phyloP scores from a whole-genome alignment of 2,888 invertebrate genomes.

The Lasioglossum marginatum region DNA sequence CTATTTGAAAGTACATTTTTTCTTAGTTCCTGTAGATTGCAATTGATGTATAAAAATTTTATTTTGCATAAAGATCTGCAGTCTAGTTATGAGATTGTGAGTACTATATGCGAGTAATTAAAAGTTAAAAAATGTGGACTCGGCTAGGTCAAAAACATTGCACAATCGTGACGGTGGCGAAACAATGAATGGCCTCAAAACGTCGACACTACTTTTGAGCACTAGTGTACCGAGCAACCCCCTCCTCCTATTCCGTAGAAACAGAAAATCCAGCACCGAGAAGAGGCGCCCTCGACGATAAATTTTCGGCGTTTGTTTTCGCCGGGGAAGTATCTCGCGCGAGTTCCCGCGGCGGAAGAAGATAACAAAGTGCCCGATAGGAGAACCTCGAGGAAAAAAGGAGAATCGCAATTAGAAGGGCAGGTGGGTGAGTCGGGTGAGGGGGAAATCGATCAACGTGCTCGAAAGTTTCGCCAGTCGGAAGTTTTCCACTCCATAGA shows the following conservation, averaged over 20 bases:
- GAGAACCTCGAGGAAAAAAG: not conserved
- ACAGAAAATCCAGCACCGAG: not conserved
- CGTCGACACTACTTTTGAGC: not conserved
- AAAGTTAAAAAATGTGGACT: no score
- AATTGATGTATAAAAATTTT: no score
- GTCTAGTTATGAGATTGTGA: no score
- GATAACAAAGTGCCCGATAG: slow-evolving; percentile 2
- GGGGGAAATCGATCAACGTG: slow-evolving; percentile 25
- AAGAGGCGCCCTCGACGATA: not conserved
- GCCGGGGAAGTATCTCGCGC: not conserved
- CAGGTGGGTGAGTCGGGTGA: not conserved
- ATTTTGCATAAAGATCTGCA: no score
- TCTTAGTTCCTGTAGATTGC: no score
- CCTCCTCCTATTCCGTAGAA: not conserved
- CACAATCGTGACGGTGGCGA: no score
- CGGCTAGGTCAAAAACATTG: no score
- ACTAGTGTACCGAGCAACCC: not conserved
- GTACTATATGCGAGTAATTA: no score
- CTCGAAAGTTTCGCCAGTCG: slow-evolving; percentile 13
- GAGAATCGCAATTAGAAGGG: slow-evolving; percentile 25
- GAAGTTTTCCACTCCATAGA: slow-evolving; percentile 13
- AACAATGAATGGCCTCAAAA: not conserved
- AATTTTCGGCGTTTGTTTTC: slow-evolving; percentile 4
- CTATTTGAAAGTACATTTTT: no score
- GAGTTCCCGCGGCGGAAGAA: not conserved